phyloP scores from a whole-genome alignment of 2,113 vertebrate genomes.

The Cinclus cinclus region DNA sequence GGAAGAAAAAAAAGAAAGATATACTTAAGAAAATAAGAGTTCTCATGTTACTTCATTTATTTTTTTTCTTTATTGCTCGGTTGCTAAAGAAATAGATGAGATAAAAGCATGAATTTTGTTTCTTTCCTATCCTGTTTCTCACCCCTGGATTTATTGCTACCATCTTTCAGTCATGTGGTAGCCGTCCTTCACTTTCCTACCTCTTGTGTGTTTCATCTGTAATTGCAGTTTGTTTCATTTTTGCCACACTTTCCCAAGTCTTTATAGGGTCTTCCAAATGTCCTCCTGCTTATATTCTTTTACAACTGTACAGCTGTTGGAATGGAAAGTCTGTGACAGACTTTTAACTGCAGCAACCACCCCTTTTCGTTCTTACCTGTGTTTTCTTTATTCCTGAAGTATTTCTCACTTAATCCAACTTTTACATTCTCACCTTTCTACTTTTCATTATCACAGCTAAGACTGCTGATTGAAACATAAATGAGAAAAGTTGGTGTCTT shows the following conservation, averaged over 20 bases:
- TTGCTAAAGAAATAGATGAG: conserved; percentile 1
- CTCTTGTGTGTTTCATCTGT: not conserved
- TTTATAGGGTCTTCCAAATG: not conserved
- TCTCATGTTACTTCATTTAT: not conserved
- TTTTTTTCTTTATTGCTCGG: conserved; percentile 6
- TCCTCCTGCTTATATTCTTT: not conserved
- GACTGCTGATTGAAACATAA: not conserved
- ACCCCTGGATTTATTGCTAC: not conserved
- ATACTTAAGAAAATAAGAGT: not conserved
- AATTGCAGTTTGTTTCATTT: conserved; percentile 11
- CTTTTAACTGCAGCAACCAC: not conserved
- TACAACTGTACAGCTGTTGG: not conserved
- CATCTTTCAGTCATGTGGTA: not conserved
- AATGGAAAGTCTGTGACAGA: not conserved
- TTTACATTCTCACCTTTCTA: conserved; percentile 12
- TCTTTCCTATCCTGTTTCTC: conserved; percentile 16
- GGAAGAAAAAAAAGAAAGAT: not conserved
- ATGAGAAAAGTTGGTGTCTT: not conserved
- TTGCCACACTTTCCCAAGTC: not conserved
- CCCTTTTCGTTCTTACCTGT: not conserved
- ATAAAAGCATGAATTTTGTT: conserved; percentile 32
- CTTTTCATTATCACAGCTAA: not conserved
- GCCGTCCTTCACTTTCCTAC: not conserved
- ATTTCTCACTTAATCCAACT: conserved; percentile 21
- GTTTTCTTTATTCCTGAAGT: conserved; percentile 5